phyloP scores from a whole-genome alignment of 2,797 vertebrate genomes.

The Loris lydekkerianus region DNA sequence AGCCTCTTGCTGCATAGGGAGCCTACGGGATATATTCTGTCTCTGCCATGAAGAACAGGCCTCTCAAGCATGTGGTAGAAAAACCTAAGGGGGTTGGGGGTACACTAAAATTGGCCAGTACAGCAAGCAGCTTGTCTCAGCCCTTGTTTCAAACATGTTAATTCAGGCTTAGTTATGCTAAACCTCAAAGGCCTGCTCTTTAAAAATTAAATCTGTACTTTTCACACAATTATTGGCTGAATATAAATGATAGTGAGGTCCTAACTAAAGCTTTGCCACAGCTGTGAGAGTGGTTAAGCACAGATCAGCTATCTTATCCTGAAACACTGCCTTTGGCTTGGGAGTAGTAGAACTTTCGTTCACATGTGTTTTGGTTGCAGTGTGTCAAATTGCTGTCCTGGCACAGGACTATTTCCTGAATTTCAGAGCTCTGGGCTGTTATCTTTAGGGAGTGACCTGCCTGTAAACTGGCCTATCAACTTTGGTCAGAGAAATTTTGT shows the following conservation, averaged over 20 bases:
- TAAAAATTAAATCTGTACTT: slow-evolving; percentile 73
- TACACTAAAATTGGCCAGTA: slow-evolving; percentile 54
- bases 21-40: slow-evolving; percentile 51
- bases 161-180: slow-evolving; percentile 77
- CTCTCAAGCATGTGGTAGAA: slow-evolving; percentile 41
- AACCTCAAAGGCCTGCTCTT: slow-evolving; percentile 75
- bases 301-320: slow-evolving; percentile 66
- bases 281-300: slow-evolving; percentile 69
- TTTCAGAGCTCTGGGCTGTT: background rate
- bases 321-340: slow-evolving; percentile 74
- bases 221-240: slow-evolving; percentile 72
- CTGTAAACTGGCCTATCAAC: slow-evolving; percentile 68
- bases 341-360: slow-evolving; percentile 66
- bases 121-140: slow-evolving; percentile 26
- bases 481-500: slow-evolving; percentile 67
- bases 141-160: slow-evolving; percentile 67
- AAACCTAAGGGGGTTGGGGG: slow-evolving; percentile 49
- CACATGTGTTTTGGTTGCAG: slow-evolving; percentile 79
- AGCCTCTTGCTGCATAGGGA: slow-evolving; percentile 43
- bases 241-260: slow-evolving; percentile 68
- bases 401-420: slow-evolving; percentile 53
- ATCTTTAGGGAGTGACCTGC: slow-evolving; percentile 13
- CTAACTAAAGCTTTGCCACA: slow-evolving; percentile 68
- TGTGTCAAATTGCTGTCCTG: slow-evolving; percentile 75
- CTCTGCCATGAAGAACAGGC: slow-evolving; percentile 47